Percentiles rank a stretch among this genome's conserved stretches.
These are phyloP conservation scores for Habrosyne pyritoides DNA, from an alignment of 2,888 invertebrate genomes.

Conservation along the genomic window DNA sequence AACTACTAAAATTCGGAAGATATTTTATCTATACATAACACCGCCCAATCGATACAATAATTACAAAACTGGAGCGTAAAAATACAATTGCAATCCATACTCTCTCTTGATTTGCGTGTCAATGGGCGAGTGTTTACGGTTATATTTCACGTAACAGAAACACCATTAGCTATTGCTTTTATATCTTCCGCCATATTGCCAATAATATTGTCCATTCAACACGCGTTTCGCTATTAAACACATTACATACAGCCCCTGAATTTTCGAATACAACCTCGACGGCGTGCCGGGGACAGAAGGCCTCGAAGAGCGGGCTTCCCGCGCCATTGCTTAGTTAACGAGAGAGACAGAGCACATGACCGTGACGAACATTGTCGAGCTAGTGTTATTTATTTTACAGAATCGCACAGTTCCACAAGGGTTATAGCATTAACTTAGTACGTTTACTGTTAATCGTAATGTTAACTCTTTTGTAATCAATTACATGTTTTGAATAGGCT, in stretches of 20 bases:
- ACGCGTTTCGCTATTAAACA: background rate
- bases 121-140: background rate
- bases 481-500: background rate
- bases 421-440: no score
- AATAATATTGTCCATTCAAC: background rate
- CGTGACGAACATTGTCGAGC: no score
- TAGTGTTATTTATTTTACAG: no score
- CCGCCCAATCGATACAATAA: background rate
- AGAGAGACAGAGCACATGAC: no score
- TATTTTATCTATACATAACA: background rate
- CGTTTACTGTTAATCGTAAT: background rate
- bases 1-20: no score
- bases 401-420: no score
- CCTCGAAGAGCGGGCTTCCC: no score
- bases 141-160: slow-evolving; percentile 6
- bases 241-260: background rate
- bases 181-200: slow-evolving; percentile 6
- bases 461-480: background rate
- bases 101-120: slow-evolving; percentile 4
- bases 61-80: background rate
- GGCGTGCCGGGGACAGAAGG: no score
- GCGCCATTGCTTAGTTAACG: no score
- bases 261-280: no score
- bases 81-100: background rate
- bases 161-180: slow-evolving; percentile 9